Evolutionary conservation across 2,797 vertebrate genomes (phyloP).

Genomic region (Oryzias dopingdopingensis): DNA sequence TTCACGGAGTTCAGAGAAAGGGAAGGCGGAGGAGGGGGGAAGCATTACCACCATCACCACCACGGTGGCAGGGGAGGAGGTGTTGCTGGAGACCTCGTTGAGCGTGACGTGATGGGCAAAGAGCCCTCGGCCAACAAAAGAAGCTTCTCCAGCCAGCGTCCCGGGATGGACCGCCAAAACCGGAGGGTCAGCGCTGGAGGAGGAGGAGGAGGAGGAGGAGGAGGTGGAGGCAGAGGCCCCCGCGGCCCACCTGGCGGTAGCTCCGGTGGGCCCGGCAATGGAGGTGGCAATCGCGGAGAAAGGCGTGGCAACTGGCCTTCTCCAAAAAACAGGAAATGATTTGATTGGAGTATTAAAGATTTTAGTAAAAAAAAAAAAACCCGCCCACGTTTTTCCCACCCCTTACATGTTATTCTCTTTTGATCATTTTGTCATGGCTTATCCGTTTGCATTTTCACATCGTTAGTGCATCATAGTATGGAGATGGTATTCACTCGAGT

Average conservation of each 20-base stretch:
- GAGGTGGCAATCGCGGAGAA: constrained; percentile 77
- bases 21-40: constrained; percentile 65
- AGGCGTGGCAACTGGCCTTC: constrained; percentile 87
- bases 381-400: constrained; percentile 32
- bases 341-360: constrained; percentile 48
- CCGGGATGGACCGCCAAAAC: constrained; percentile 92
- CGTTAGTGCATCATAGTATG: constrained; percentile 73
- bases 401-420: constrained; percentile 42
- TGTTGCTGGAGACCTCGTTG: constrained; percentile 54
- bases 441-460: constrained; percentile 60
- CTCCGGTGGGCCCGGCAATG: constrained; percentile 66
- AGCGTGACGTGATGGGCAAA: constrained; percentile 74
- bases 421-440: constrained; percentile 56
- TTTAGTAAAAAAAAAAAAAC: constrained; percentile 49
- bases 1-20: constrained; percentile 88
- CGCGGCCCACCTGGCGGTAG: constrained; percentile 72
- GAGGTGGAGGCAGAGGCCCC: constrained; percentile 73
- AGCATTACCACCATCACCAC: constrained; percentile 76
- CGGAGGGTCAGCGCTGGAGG: constrained; percentile 82
- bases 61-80: constrained; percentile 69
- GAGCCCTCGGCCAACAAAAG: constrained; percentile 82
- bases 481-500: constrained; percentile 67
- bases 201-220: constrained; percentile 68
- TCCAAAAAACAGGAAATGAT: constrained; percentile 89
- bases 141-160: constrained; percentile 93